phyloP scores from a whole-genome alignment of 1,140 invertebrate genomes.

The Drosophila yakuba region DNA sequence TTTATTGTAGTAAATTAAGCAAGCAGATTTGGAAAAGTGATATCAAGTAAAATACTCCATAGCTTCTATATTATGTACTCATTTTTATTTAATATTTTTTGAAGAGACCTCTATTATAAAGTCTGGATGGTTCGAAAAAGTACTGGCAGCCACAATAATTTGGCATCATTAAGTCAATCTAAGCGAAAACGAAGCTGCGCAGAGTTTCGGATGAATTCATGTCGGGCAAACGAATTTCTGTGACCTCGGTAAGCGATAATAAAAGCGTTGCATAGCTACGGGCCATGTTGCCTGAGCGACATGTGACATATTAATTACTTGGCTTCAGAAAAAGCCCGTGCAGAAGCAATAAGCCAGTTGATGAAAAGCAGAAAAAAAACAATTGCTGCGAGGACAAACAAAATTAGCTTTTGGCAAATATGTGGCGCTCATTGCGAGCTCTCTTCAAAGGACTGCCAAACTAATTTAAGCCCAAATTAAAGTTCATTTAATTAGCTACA shows the following conservation, averaged over 20 bases:
- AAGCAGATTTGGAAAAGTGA: too few relatives aligned
- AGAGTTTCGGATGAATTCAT: neutral
- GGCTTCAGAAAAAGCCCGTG: slow-evolving; percentile 18
- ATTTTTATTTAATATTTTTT: too few relatives aligned
- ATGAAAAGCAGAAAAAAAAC: slow-evolving; percentile 22
- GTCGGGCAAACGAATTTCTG: slow-evolving; percentile 9
- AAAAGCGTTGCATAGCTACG: slow-evolving; percentile 18
- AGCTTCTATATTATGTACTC: too few relatives aligned
- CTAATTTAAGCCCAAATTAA: slow-evolving; percentile 50
- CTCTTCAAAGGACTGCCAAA: slow-evolving; percentile 33
- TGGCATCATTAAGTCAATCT: slow-evolving; percentile 9
- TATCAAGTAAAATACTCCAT: too few relatives aligned
- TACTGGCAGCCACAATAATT: neutral
- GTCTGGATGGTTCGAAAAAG: neutral
- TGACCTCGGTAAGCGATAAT: slow-evolving; percentile 2
- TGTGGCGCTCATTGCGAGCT: slow-evolving; percentile 1
- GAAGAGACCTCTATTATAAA: too few relatives aligned
- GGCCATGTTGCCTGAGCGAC: slow-evolving; percentile 6
- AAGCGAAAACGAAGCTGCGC: slow-evolving; percentile 2
- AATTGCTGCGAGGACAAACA: slow-evolving; percentile 8
- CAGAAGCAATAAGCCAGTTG: slow-evolving; percentile 31
- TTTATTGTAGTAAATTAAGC: too few relatives aligned
- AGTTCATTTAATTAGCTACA: slow-evolving; percentile 61
- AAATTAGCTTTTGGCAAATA: slow-evolving; percentile 11
- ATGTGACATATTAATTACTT: slow-evolving; percentile 71